Evolutionary conservation across 2,888 invertebrate species (phyloP).

Genomic region (Drosophila kuntzei): DNA sequence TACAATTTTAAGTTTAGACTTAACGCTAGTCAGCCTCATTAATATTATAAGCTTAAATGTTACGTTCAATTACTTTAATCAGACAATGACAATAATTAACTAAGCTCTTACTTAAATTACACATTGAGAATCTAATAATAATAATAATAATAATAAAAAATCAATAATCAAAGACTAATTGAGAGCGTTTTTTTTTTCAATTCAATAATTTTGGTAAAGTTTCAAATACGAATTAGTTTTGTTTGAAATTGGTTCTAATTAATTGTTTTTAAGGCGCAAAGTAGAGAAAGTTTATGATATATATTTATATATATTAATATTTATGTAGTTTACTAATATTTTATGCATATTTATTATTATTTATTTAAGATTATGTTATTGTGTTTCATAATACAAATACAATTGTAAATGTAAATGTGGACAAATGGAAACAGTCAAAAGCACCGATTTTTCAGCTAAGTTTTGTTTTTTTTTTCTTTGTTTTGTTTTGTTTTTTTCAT

Average conservation of each 20-base stretch:
- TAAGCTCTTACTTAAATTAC: conserved; percentile 46
- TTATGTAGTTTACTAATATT: conserved; percentile 37
- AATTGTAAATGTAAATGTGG: conserved; percentile 81
- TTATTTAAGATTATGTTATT: conserved; percentile 47
- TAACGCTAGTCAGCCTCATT: conserved; percentile 79
- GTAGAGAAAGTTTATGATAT: conserved; percentile 42
- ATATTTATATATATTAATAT: conserved; percentile 14
- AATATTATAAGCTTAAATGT: conserved; percentile 75
- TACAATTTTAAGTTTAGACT: conserved; percentile 54
- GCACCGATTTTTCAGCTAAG: conserved; percentile 86
- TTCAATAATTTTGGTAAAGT: conserved; percentile 69
- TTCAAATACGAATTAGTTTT: conserved; percentile 49
- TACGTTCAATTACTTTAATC: conserved; percentile 53
- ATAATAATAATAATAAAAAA: too few relatives aligned
- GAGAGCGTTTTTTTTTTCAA: conserved; percentile 51
- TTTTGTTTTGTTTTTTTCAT: conserved; percentile 24
- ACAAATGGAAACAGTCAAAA: conserved; percentile 86
- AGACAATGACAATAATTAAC: conserved; percentile 55
- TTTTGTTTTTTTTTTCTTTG: conserved; percentile 54
- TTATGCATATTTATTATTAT: conserved; percentile 34
- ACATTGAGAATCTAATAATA: conserved; percentile 33
- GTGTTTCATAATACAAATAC: conserved; percentile 83
- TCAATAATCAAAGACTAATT: too few relatives aligned
- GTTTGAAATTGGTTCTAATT: conserved; percentile 26
- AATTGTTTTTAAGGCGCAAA: conserved; percentile 66